Evolutionary conservation across 2,113 vertebrate genomes (phyloP), one percentile per base, ranked within the genome.

Genomic region (Hyperopisus bebe): DNA sequence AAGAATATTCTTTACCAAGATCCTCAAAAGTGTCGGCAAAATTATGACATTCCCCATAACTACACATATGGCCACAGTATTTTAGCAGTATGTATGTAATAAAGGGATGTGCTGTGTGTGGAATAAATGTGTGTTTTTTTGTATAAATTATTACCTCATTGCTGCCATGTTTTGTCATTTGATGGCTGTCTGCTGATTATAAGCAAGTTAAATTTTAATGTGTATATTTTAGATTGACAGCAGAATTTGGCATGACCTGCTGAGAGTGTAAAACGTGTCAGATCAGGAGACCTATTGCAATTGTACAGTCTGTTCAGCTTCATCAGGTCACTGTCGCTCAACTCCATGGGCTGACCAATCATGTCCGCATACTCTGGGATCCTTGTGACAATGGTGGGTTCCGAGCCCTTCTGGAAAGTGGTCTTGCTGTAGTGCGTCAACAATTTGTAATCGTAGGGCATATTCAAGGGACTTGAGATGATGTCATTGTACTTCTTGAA

Each of bases 281-380:
- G 42, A 46, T 48, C 17, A n/a, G 48, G 53, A 31, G 24, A 94
- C 97, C 92, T 95, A 99, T 98, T 94, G 94, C 98, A 99, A 86
- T 97, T 98, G 91, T 99, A 99, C 0, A 99, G 94, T 47, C 55
- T 95, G 93, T 96, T 96, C 91, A 99, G 92, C 90, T 99, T 99
- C 90, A 94, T 91, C 89, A 99, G 92, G 89, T 99, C 98, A 3
- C 91, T 97, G 90, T 97, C 96, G 19, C 98, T 99, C 94, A 99
- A 98, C 93, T 99, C 98, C 96, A 99, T 97, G 0, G 97, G 90
- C 91, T 99, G 98, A 42, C 98, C 98, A 46, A 99, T 98, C 70
- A 98, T 96, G 2, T 98, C 95, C 46, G 94, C 94, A 92, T 99
- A 99, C 3, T 96, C 95, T 0, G 96, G 92, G 90, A 98, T 97